A percentile compares a stretch with the other conserved stretches of the same genome.
These are phyloP conservation scores for Eurytoma adleriae DNA, from an alignment of 2,888 invertebrate genomes.

Conservation along the genomic window DNA sequence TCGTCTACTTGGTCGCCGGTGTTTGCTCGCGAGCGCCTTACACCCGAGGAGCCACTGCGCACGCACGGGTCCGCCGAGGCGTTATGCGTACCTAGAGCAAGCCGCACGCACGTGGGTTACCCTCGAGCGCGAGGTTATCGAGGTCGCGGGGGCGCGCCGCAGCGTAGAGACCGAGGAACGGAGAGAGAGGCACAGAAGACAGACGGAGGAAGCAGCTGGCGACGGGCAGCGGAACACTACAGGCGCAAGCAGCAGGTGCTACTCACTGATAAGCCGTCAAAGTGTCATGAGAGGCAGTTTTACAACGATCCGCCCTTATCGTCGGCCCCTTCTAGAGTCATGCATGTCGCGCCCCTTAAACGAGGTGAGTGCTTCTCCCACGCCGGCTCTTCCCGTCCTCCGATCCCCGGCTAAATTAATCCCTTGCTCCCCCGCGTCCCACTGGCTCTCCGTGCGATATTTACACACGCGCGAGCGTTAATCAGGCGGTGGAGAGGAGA, in stretches of 20 bases:
- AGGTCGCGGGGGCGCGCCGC: no score
- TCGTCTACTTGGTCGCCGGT: no score
- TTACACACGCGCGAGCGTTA: not conserved
- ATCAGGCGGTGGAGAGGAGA: no score
- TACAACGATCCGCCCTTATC: constrained; percentile 74
- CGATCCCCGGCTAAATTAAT: not conserved
- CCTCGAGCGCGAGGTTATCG: not conserved
- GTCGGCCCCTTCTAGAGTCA: constrained; percentile 75
- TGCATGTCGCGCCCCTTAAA: constrained; percentile 76
- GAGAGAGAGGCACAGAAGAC: not conserved
- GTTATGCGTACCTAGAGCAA: not conserved
- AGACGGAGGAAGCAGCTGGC: not conserved
- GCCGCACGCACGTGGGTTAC: constrained; percentile 12
- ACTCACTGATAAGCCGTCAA: constrained; percentile 49
- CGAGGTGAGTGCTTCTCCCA: constrained; percentile 68
- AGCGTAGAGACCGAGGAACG: no score
- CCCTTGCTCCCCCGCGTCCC: not conserved
- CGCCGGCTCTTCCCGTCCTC: not conserved
- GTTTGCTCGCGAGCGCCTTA: no score
- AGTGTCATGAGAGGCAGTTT: constrained; percentile 76
- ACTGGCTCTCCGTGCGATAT: no score
- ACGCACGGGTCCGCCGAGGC: not conserved
- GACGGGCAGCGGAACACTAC: constrained; percentile 6
- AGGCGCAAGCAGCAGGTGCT: constrained; percentile 45
- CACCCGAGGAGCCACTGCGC: constrained; percentile 6